phyloP scores from a whole-genome alignment of 2,888 invertebrate species.

The Parnassius apollo region DNA sequence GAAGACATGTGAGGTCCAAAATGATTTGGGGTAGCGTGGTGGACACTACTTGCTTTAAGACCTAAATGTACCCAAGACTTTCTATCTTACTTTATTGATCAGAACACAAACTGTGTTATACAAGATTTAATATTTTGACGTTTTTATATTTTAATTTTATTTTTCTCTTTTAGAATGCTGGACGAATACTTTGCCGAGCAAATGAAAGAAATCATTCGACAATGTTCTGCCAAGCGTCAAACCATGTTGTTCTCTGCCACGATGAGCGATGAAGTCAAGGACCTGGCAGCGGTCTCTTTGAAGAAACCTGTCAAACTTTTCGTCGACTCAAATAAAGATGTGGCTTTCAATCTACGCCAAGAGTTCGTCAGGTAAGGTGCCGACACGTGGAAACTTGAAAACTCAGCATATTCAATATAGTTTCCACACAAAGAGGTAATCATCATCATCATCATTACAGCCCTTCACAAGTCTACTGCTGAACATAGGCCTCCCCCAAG shows the following conservation, averaged over 20 bases:
- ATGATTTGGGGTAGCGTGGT: too few species aligned
- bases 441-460: too few species aligned
- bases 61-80: too few species aligned
- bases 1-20: too few species aligned
- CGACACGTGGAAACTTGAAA: too few species aligned
- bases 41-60: too few species aligned
- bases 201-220: constrained; percentile 98
- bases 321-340: constrained; percentile 97
- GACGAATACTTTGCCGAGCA: constrained; percentile 99
- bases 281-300: constrained; percentile 95
- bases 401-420: too few species aligned
- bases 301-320: constrained; percentile 96
- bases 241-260: constrained; percentile 99
- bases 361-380: constrained; percentile 90
- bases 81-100: too few species aligned
- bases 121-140: not conserved
- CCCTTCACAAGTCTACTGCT: too few species aligned
- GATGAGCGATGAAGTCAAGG: constrained; percentile 99
- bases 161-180: constrained; percentile 86
- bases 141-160: constrained; percentile 1
- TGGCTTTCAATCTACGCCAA: constrained; percentile 96
- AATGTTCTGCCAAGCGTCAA: constrained; percentile 94
- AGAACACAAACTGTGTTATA: too few species aligned
- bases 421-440: too few species aligned
- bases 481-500: too few species aligned